phyloP scores from a whole-genome alignment of 2,113 vertebrate species.

The Salvator merianae region DNA sequence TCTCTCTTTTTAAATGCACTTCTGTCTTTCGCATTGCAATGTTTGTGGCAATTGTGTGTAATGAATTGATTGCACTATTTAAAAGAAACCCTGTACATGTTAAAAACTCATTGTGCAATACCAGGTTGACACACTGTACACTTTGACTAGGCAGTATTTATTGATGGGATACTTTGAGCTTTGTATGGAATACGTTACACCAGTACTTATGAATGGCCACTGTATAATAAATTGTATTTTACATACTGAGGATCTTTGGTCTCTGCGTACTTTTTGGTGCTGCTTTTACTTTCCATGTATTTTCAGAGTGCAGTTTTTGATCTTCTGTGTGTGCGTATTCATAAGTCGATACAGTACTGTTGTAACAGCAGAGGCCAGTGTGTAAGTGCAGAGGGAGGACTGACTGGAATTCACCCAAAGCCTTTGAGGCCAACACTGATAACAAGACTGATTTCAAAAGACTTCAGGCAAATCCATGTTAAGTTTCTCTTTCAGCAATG shows the following conservation, averaged over 20 bases:
- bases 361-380: no score
- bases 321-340: not conserved
- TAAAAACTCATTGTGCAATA: slow-evolving; percentile 55
- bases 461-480: no score
- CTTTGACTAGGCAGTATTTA: slow-evolving; percentile 62
- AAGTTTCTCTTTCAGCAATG: no score
- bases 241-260: slow-evolving; percentile 49
- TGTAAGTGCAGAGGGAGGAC: no score
- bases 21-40: slow-evolving; percentile 46
- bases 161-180: slow-evolving; percentile 55
- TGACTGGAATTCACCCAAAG: no score
- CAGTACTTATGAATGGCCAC: slow-evolving; percentile 57
- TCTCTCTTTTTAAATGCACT: slow-evolving; percentile 35
- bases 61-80: slow-evolving; percentile 43
- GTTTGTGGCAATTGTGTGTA: slow-evolving; percentile 50
- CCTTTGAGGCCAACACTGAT: no score
- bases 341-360: no score
- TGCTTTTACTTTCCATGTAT: not conserved
- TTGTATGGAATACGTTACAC: slow-evolving; percentile 58
- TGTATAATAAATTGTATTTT: slow-evolving; percentile 79
- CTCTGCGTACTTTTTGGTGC: not conserved
- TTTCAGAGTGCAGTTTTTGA: slow-evolving; percentile 1
- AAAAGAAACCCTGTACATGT: slow-evolving; percentile 33
- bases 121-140: slow-evolving; percentile 52
- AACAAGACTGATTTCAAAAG: no score